Evolutionary conservation across 2,797 vertebrate species (phyloP).

Genomic region (Alcedo quadribrachys): DNA sequence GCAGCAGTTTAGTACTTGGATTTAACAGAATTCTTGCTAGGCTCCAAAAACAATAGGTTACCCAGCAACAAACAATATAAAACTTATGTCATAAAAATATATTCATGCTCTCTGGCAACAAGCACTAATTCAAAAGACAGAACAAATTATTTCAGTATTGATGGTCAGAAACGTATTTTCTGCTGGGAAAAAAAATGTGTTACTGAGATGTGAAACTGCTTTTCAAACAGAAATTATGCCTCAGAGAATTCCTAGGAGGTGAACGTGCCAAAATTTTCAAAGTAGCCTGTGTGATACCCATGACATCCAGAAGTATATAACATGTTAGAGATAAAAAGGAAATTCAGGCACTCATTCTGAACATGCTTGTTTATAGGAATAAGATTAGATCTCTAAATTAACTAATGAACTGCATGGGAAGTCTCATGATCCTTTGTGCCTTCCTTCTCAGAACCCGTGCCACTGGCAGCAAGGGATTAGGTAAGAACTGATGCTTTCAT

Average conservation of each 20-base stretch:
- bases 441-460: not conserved
- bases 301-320: not conserved
- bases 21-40: not conserved
- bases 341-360: not conserved
- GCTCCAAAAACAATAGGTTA: conserved; percentile 17
- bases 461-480: not conserved
- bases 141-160: not conserved
- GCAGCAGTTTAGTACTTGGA: not conserved
- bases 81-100: conserved; percentile 12
- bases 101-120: not conserved
- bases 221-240: not conserved
- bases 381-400: not conserved
- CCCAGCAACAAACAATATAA: not conserved
- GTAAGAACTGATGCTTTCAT: not conserved
- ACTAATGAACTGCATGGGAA: not conserved
- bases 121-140: not conserved
- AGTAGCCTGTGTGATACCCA: not conserved
- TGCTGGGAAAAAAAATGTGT: not conserved
- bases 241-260: not conserved
- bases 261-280: not conserved
- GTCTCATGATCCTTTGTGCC: not conserved
- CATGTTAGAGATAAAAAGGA: not conserved
- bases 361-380: not conserved
- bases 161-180: not conserved
- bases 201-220: not conserved